Conservation (phyloP, 2,797 vertebrate genomes). For the Periophthalmus magnuspinnatus region DNA sequence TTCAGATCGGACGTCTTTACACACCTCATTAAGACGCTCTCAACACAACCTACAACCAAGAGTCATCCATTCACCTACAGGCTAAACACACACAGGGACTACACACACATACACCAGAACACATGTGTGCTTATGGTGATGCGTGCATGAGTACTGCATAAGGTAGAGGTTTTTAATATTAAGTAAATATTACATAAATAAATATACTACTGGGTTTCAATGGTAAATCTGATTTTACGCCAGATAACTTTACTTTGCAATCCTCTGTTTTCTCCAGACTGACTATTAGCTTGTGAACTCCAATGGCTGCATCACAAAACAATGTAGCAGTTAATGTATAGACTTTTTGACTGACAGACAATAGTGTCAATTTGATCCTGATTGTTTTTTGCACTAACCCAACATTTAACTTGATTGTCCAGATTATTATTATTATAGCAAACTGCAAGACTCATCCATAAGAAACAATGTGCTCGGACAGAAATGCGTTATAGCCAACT, state of each 20-base stretch:
- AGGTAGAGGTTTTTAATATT: neutral
- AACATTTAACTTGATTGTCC: neutral
- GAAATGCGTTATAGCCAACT: neutral
- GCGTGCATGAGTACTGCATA: neutral
- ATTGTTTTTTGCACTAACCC: neutral
- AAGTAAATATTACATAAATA: too few species aligned
- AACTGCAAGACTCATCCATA: neutral
- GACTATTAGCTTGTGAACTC: neutral
- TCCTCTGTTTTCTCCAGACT: neutral
- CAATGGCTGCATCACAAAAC: too few species aligned
- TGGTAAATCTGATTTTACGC: too few species aligned
- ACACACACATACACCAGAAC: neutral
- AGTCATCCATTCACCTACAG: slow-evolving; percentile 11
- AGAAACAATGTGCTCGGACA: neutral
- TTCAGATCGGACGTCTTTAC: slow-evolving; percentile 61
- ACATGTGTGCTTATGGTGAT: neutral
- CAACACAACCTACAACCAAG: slow-evolving; percentile 23
- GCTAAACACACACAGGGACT: neutral
- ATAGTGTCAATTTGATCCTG: too few species aligned
- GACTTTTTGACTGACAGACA: too few species aligned
- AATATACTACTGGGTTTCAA: too few species aligned
- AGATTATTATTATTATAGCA: too few species aligned
- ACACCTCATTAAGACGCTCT: slow-evolving; percentile 62
- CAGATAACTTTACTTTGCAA: too few species aligned
- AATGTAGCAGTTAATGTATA: too few species aligned